Conservation (phyloP, 2,888 invertebrate genomes). For the Antitype chi region DNA sequence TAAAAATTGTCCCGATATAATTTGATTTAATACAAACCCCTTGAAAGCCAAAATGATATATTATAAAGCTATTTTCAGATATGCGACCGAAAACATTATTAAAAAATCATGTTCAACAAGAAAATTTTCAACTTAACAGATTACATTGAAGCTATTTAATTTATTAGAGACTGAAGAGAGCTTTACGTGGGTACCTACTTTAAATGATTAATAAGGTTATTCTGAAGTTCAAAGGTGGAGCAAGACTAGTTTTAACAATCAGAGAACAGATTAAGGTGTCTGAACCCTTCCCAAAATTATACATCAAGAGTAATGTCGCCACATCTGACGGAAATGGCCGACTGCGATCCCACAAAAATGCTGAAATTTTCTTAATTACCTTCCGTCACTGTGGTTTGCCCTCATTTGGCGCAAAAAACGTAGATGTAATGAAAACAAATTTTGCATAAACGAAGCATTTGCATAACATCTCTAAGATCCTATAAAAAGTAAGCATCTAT, state of each 20-base stretch:
- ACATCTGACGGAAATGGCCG: slow-evolving; percentile 60
- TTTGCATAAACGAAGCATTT: slow-evolving; percentile 58
- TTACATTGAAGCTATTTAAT: slow-evolving; percentile 47
- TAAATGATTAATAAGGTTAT: slow-evolving; percentile 63
- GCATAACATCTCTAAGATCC: slow-evolving; percentile 43
- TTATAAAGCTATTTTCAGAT: slow-evolving; percentile 26
- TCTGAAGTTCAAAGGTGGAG: slow-evolving; percentile 62
- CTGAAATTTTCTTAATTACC: slow-evolving; percentile 62
- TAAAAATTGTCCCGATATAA: slow-evolving; percentile 6
- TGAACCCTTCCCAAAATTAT: slow-evolving; percentile 46
- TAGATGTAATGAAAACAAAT: slow-evolving; percentile 52
- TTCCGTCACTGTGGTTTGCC: slow-evolving; percentile 37
- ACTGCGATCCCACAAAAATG: slow-evolving; percentile 48
- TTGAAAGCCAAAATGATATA: slow-evolving; percentile 5
- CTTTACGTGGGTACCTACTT: slow-evolving; percentile 27
- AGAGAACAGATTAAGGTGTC: slow-evolving; percentile 60
- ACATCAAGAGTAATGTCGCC: slow-evolving; percentile 54
- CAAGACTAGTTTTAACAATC: slow-evolving; percentile 50
- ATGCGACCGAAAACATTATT: slow-evolving; percentile 27
- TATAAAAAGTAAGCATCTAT: slow-evolving; percentile 48
- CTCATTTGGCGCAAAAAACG: slow-evolving; percentile 59
- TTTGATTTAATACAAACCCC: slow-evolving; percentile 15
- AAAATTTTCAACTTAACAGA: slow-evolving; percentile 43
- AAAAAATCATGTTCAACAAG: slow-evolving; percentile 40
- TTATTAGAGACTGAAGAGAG: slow-evolving; percentile 39